Evolutionary conservation across 92 coral and sea anemone genomes (phyloP).

Genomic region (Metridium senile): DNA sequence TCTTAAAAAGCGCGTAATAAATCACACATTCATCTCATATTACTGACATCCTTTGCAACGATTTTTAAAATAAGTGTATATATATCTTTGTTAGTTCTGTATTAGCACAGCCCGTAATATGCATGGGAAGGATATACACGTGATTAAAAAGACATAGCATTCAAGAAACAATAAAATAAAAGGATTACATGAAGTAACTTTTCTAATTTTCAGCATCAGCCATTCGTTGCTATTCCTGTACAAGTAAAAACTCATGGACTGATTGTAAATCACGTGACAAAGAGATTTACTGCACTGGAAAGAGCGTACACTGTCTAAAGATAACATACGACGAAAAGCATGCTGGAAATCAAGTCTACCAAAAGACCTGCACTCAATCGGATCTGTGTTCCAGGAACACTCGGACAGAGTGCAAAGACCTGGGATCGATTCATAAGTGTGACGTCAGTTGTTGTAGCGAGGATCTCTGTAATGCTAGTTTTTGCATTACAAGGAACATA

Average conservation of each 20-base stretch:
- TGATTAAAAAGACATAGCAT: no score
- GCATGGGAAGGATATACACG: no score
- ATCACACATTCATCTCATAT: no score
- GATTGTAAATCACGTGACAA: constrained; percentile 15
- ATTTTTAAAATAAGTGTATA: no score
- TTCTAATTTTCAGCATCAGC: constrained; percentile 2
- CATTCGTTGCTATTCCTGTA: constrained; percentile 21
- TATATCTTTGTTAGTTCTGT: no score
- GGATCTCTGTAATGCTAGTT: constrained; percentile 24
- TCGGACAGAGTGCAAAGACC: constrained; percentile 27
- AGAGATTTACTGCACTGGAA: constrained; percentile 34
- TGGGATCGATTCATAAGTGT: constrained; percentile 30
- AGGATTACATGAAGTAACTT: background rate
- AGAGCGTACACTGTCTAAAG: constrained; percentile 11
- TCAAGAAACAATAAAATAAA: no score
- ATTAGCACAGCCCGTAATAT: no score
- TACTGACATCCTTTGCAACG: no score
- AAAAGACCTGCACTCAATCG: constrained; percentile 19
- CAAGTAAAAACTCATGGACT: constrained; percentile 20
- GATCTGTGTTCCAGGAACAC: constrained; percentile 36
- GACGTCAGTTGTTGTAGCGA: constrained; percentile 15
- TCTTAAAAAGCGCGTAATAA: no score
- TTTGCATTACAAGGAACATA: background rate
- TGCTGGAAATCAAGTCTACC: constrained; percentile 24
- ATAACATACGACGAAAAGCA: constrained; percentile 14